These are phyloP conservation scores for Heteronetta atricapilla DNA, from an alignment of 2,113 vertebrate genomes.

Conservation along the genomic window DNA sequence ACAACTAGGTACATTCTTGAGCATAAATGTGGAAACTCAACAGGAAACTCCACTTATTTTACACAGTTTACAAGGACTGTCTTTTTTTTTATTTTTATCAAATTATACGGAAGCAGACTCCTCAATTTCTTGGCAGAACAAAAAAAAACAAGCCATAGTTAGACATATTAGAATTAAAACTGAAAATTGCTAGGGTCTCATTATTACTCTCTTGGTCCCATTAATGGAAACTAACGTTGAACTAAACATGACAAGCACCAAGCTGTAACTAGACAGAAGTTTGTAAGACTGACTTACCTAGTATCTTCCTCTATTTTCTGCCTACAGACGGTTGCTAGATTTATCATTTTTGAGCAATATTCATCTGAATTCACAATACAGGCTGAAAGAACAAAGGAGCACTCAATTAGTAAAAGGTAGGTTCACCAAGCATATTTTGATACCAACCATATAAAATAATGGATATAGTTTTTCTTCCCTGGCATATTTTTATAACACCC, in stretches of 20 bases:
- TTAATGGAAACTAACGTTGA: neutral
- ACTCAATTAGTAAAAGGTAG: neutral
- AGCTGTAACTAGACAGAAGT: neutral
- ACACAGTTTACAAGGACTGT: neutral
- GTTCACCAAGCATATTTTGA: slow-evolving; percentile 24
- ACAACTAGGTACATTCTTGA: neutral
- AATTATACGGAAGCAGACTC: neutral
- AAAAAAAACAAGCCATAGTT: neutral
- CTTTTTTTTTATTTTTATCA: neutral
- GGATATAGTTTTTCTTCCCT: neutral
- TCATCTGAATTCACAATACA: slow-evolving; percentile 71
- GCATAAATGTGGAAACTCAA: neutral
- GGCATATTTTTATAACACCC: slow-evolving; percentile 10
- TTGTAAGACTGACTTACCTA: slow-evolving; percentile 76
- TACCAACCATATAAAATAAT: slow-evolving; percentile 1
- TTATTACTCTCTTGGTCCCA: neutral
- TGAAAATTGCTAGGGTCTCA: no score
- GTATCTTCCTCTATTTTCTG: slow-evolving; percentile 78
- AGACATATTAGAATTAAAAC: neutral
- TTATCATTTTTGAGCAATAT: slow-evolving; percentile 79
- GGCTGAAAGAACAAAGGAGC: slow-evolving; percentile 36
- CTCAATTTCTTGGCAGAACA: neutral
- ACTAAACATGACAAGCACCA: neutral
- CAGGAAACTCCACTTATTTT: neutral
- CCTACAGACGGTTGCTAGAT: slow-evolving; percentile 73